Base-by-base conservation (phyloP, 1,140 invertebrate genomes). In the Drosophila ironensis region DNA sequence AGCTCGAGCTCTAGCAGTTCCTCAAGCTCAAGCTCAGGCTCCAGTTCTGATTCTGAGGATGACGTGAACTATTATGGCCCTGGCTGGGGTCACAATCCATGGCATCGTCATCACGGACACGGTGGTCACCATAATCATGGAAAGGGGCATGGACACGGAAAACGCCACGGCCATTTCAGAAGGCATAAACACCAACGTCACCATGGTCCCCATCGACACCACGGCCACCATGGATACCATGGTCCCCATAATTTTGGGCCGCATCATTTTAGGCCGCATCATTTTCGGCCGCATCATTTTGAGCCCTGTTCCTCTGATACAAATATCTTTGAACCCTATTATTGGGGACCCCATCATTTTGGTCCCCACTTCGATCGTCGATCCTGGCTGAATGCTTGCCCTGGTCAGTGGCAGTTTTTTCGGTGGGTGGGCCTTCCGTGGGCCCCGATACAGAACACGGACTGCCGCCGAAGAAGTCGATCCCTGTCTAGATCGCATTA, bases 361-460 rank as follows among this genome's bases (percentile, higher is more conserved):
- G 40, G 35, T 1, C 44, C 45, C 12, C 25, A 42, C 17, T 61
- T 22, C 24, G 38, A 51, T 27, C 8, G 64, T n/a, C 7, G 40
- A 1, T 28, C 52, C 50, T 72, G 22, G 20, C 20, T 14, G 25
- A 51, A 14, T 9, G 35, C 53, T 8, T 77, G 60, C 35, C 35
- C 44, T 22, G 68, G 59, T 12, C 53, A 38, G n/a, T 22, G 41
- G 11, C 67, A 69, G 77, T 82, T 82, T 82, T 82, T 82, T 82
- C 77, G 63, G 57, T 50, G 38, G 28, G 38, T 37, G 60, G 77
- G 77, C 68, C 72, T 82, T 40, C 77, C 77, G 78, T 64, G 72
- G 68, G 56, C 52, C 68, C 51, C 24, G 45, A 50, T 45, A 37
- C 45, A 50, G 38, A 51, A 8, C 52, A 42, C 56, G 72, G 78